Evolutionary conservation across 2,888 invertebrate genomes (phyloP).

Genomic region (Ennomos erosarius): DNA sequence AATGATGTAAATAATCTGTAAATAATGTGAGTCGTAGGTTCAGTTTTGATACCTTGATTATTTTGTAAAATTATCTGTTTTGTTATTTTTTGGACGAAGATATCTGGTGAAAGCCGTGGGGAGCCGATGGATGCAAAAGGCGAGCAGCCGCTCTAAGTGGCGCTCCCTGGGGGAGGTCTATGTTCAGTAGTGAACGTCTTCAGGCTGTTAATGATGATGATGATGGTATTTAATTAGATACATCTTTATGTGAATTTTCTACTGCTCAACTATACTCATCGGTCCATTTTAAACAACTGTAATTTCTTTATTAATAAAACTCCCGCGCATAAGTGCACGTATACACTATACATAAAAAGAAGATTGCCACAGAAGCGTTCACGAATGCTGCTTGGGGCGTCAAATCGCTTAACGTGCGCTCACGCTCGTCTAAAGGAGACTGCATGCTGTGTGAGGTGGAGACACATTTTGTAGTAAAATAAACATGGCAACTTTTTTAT

Average conservation of each 20-base stretch:
- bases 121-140: too few relatives aligned
- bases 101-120: too few relatives aligned
- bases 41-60: too few relatives aligned
- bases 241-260: background rate
- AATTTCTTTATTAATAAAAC: constrained; percentile 33
- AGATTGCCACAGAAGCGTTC: constrained; percentile 59
- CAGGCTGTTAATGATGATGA: too few relatives aligned
- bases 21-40: too few relatives aligned
- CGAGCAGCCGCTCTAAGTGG: too few relatives aligned
- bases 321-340: constrained; percentile 25
- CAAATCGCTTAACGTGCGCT: constrained; percentile 59
- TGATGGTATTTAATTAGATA: background rate
- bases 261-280: background rate
- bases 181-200: too few relatives aligned
- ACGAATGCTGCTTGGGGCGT: constrained; percentile 56
- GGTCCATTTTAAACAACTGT: constrained; percentile 15
- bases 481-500: too few relatives aligned
- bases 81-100: too few relatives aligned
- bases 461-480: background rate
- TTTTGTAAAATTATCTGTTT: too few relatives aligned
- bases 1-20: too few relatives aligned
- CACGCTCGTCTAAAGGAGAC: constrained; percentile 46
- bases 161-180: too few relatives aligned
- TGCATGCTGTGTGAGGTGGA: constrained; percentile 14
- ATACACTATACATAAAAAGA: constrained; percentile 27